Base-by-base conservation (phyloP, 2,888 invertebrate genomes). In the Acleris literana region DNA sequence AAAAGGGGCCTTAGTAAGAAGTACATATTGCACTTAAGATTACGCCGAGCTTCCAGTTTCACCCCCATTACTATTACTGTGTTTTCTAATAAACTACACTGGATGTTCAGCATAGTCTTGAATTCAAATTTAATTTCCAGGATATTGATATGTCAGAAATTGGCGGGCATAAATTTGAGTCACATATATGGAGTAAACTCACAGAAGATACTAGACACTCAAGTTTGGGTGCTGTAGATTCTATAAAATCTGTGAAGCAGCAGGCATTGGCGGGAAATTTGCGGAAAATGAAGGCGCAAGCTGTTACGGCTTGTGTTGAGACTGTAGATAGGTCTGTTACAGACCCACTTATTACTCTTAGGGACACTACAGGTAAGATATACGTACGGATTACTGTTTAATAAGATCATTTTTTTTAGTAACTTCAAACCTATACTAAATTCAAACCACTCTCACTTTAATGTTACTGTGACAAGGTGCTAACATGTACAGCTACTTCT, bases 101-200 rank as follows among this genome's bases (percentile, higher is more conserved):
- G 25, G 5, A 25, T 1, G 25, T 5, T 25, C 25, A 1, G 25
- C 5, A 5, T 33, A 9, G 11, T 33, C 13, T 39, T 39, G 4
- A 39, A 29, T 18, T 25, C 6, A 29, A 51, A 13, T 55, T 2
- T 18, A 11, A 11, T 25, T 80, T 81, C 46, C 73, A 92, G 92
- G 92, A 92, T 74, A 82, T 91, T 66, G 86, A 90, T 74, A 87
- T 83, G 62, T 79, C 86, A 66, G 86, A 89, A 74, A 86, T 86
- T 65, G 79, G 79, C 71, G 77, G 73, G 67, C 84, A 85, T 67
- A 73, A 88, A 58, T 91, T 91, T 84, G 85, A 89, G 53, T 85
- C 87, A 60, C 82, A 86, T 49, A 66, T 92, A 9, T 92, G 92
- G 92, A 71, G 70, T 11, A 81, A 84, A 64, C 72, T 92, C 11